Base-by-base conservation (phyloP, 2,888 invertebrate genomes). In the Nipponacmea schrenckii region DNA sequence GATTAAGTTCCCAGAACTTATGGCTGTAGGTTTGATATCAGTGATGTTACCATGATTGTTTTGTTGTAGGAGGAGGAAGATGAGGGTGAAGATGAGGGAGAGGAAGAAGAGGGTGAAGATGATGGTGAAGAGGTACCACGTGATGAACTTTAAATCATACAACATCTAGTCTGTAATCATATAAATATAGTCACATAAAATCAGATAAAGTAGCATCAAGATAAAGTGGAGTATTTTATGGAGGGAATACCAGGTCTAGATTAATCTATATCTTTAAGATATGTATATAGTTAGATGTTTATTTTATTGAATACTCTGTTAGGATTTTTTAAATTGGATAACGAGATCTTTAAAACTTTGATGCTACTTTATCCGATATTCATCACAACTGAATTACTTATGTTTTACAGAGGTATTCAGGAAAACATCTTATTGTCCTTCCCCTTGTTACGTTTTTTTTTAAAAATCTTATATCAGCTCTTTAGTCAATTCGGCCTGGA, bases 41-140 rank as follows among this genome's bases (percentile, higher is more conserved):
- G n/a, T n/a, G n/a, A 3, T 31, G 10, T 39, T 8, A 39, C 39
- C 39, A 39, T 39, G 39, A 7, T 39, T 39, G 31, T 39, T 39
- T 39, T 39, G 39, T 62, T 1, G 26, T 65, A 72, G 56, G 64
- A 69, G 67, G 64, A 66, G 50, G 68, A 74, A 64, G 70, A 71
- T 24, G 74, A 74, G n/a, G 76, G 76, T 26, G 75, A 75, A 44
- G 78, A 80, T 20, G 80, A 81, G 14, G 83, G 80, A 10, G 82
- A 81, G 10, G 82, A 80, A 5, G 84, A 81, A 4, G 83, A 80
- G 2, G 84, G 79, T 3, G 84, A 79, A 7, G 83, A 81, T 17
- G 82, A 78, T n/a, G 81, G 77, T 17, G 79, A 77, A 45, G 78
- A 71, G 17, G 80, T 74, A 50, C 79, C 77, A 56, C 56, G 56